These are phyloP conservation scores for Tauraco hartlaubi DNA, from an alignment of 2,797 vertebrate genomes.

Conservation along the genomic window DNA sequence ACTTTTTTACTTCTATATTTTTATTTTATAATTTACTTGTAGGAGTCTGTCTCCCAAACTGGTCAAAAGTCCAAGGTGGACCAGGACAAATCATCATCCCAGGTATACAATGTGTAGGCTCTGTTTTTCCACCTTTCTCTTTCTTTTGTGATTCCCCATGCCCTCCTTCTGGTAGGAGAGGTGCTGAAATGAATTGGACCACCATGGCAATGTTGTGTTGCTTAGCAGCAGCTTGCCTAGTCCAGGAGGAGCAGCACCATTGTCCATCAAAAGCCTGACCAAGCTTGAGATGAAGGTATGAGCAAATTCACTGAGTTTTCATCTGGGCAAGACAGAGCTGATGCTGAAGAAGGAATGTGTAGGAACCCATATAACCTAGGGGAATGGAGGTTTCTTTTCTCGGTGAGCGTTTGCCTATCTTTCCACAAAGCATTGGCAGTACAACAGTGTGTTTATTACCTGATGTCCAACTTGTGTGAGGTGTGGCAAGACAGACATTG, in stretches of 20 bases:
- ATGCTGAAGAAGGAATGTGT: neutral
- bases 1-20: neutral
- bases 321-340: neutral
- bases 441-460: neutral
- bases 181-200: neutral
- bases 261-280: neutral
- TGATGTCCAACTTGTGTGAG: neutral
- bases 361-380: neutral
- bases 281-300: neutral
- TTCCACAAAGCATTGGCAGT: neutral
- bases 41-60: neutral
- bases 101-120: neutral
- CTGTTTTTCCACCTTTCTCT: neutral
- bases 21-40: neutral
- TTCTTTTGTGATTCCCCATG: neutral
- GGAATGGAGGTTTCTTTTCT: neutral
- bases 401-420: neutral
- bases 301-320: neutral
- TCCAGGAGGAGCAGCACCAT: neutral
- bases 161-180: neutral
- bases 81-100: neutral
- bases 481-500: neutral
- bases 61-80: neutral
- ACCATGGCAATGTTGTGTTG: neutral
- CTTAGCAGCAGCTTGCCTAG: neutral